Percentiles rank a stretch among this genome's conserved stretches.
These are phyloP conservation scores for Leptosomus discolor DNA, from an alignment of 2,113 vertebrate genomes.

Conservation along the genomic window DNA sequence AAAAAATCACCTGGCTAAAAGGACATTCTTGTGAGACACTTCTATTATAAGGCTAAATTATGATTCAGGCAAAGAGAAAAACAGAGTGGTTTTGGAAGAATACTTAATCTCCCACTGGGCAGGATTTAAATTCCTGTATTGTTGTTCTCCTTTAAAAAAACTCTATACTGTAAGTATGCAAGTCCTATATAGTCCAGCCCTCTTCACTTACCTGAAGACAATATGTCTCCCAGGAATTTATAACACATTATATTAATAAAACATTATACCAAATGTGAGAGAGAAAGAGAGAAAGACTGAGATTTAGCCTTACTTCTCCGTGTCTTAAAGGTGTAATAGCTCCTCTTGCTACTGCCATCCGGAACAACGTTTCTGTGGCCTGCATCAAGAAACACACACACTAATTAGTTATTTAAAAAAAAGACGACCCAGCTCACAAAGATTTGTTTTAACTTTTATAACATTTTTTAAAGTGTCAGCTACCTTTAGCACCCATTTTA, in stretches of 20 bases:
- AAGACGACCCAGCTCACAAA: neutral
- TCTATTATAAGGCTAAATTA: neutral
- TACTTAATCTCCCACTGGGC: neutral
- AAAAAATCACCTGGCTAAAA: neutral
- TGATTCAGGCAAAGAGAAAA: neutral
- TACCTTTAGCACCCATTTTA: neutral
- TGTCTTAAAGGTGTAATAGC: slow-evolving; percentile 79
- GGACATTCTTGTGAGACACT: neutral
- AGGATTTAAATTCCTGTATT: neutral
- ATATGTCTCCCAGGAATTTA: neutral
- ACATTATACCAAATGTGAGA: neutral
- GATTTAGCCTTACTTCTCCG: slow-evolving; percentile 81
- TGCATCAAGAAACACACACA: slow-evolving; percentile 42
- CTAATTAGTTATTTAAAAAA: neutral
- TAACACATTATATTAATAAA: neutral
- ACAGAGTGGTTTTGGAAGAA: neutral
- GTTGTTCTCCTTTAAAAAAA: neutral
- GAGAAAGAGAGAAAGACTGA: neutral
- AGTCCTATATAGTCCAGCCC: neutral
- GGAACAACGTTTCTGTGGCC: slow-evolving; percentile 83
- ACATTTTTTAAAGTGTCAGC: neutral
- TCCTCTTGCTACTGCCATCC: slow-evolving; percentile 83
- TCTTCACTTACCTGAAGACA: neutral
- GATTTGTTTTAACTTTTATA: neutral
- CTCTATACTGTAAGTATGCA: neutral